A percentile compares a stretch with the other conserved stretches of the same genome.
These are phyloP conservation scores for Onychomys arenicola DNA, from an alignment of 2,797 vertebrate species.

Conservation along the genomic window DNA sequence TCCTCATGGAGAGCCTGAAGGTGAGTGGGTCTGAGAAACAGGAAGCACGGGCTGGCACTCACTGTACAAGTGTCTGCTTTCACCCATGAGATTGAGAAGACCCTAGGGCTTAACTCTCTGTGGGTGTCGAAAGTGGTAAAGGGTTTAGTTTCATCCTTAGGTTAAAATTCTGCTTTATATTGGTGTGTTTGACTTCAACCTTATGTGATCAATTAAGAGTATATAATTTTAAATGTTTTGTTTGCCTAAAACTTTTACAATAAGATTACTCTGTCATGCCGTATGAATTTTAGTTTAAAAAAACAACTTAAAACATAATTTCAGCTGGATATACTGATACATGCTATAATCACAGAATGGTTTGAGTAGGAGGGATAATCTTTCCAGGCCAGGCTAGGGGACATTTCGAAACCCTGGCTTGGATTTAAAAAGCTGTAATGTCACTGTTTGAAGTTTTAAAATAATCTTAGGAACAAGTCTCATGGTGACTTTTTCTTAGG, in stretches of 20 bases:
- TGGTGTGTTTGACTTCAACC: slow-evolving; percentile 1
- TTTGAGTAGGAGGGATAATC: neutral
- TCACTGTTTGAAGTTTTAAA: slow-evolving; percentile 41
- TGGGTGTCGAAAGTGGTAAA: neutral
- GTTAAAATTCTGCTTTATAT: slow-evolving; percentile 21
- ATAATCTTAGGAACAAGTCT: neutral
- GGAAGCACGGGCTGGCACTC: neutral
- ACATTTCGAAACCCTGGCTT: neutral
- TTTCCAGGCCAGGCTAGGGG: neutral
- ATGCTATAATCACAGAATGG: neutral
- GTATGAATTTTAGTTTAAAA: neutral
- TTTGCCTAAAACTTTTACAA: slow-evolving; percentile 35
- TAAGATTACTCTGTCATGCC: neutral
- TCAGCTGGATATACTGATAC: neutral
- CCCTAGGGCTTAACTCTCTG: neutral
- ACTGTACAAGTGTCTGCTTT: neutral
- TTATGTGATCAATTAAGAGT: slow-evolving; percentile 26
- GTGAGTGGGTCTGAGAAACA: slow-evolving; percentile 84
- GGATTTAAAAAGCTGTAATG: neutral
- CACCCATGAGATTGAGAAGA: neutral
- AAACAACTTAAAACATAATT: slow-evolving; percentile 4
- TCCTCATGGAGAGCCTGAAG: slow-evolving; percentile 98
- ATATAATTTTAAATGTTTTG: neutral
- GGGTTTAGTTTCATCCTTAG: slow-evolving; percentile 23
- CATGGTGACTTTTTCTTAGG: neutral